Conservation (phyloP, 2,888 invertebrate species). For the Hesperia comma region DNA sequence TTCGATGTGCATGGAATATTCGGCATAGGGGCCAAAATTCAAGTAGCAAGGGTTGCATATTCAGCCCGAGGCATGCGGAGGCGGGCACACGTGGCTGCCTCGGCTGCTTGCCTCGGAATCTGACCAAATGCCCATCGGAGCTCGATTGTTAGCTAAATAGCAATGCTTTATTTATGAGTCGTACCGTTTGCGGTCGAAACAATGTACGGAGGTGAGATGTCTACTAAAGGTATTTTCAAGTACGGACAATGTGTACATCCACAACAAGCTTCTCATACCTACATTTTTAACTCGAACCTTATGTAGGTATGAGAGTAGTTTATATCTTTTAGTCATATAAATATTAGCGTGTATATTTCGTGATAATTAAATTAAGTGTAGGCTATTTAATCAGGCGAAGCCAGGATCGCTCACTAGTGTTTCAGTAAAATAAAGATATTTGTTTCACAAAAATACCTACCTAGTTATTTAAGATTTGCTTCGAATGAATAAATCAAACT, state of each 20-base stretch:
- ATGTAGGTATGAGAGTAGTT: no score
- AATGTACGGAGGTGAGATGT: slow-evolving; percentile 54
- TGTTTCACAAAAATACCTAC: no score
- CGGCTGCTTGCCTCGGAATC: slow-evolving; percentile 78
- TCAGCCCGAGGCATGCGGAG: slow-evolving; percentile 73
- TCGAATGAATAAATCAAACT: not conserved
- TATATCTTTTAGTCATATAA: no score
- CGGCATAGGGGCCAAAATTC: slow-evolving; percentile 77
- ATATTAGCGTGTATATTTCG: no score
- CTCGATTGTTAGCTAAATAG: slow-evolving; percentile 78
- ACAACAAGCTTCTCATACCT: not conserved
- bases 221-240: slow-evolving; percentile 52
- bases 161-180: slow-evolving; percentile 76
- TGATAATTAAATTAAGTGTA: no score
- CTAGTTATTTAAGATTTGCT: no score
- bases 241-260: slow-evolving; percentile 32
- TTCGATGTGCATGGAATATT: slow-evolving; percentile 77
- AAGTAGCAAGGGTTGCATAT: slow-evolving; percentile 75
- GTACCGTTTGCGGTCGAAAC: slow-evolving; percentile 54
- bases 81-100: slow-evolving; percentile 79
- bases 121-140: slow-evolving; percentile 81
- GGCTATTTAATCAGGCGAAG: no score
- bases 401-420: no score
- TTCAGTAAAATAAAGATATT: no score
- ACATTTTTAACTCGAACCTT: no score